phyloP scores from a whole-genome alignment of 2,888 invertebrate genomes.

The Sturmia bella region DNA sequence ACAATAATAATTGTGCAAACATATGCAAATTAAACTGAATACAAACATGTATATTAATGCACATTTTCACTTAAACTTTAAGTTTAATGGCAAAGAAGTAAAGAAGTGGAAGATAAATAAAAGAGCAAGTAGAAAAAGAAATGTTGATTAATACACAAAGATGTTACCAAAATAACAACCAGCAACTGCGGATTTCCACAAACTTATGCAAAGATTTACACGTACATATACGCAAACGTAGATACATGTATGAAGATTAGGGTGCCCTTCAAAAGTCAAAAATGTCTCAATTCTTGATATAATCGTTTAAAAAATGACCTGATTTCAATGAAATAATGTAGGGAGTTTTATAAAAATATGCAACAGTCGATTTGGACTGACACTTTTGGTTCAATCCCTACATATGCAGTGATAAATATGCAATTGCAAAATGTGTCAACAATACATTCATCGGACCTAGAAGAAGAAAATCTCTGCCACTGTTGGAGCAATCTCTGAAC shows the following conservation, averaged over 20 bases:
- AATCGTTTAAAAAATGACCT: too few relatives aligned
- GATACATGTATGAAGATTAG: background rate
- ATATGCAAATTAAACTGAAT: conserved; percentile 17
- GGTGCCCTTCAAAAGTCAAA: background rate
- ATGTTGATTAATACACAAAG: conserved; percentile 23
- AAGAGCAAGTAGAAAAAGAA: conserved; percentile 6
- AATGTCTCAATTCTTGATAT: too few relatives aligned
- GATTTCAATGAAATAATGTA: too few relatives aligned
- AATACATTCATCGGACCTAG: too few relatives aligned
- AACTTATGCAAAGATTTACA: background rate
- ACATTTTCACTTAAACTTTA: conserved; percentile 4
- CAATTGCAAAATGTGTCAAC: too few relatives aligned
- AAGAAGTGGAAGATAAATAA: background rate
- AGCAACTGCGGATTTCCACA: background rate
- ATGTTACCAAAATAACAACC: conserved; percentile 34
- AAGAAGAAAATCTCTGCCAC: too few relatives aligned
- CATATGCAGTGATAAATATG: too few relatives aligned
- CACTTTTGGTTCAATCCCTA: too few relatives aligned
- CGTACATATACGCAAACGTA: background rate
- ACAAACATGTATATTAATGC: background rate
- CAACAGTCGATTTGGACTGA: too few relatives aligned
- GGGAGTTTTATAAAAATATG: too few relatives aligned
- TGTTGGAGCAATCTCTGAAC: too few relatives aligned
- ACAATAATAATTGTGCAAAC: conserved; percentile 40
- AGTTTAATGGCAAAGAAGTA: background rate